Conservation (phyloP, 2,113 vertebrate genomes). For the Amphilophus citrinellus region DNA sequence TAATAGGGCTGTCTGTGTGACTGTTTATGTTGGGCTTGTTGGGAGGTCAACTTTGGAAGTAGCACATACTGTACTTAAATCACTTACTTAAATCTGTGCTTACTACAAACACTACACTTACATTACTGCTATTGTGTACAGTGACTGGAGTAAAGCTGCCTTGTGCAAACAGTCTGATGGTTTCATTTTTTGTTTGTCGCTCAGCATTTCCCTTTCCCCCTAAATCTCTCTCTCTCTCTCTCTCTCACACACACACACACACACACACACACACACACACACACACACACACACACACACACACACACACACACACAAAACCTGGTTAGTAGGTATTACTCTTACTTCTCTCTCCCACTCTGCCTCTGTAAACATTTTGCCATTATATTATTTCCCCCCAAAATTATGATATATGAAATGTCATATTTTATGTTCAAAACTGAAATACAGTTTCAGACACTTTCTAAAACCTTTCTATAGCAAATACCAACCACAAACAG, state of each 20-base stretch:
- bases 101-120: not conserved
- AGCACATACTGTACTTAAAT: not conserved
- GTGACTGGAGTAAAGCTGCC: too few relatives aligned
- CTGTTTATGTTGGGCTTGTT: too few relatives aligned
- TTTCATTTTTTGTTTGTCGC: too few relatives aligned
- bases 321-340: not conserved
- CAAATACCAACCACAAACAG: not conserved
- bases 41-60: not conserved
- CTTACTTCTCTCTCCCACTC: not conserved
- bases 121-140: not conserved
- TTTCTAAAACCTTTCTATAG: not conserved
- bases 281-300: too few relatives aligned
- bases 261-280: too few relatives aligned
- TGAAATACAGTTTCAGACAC: not conserved
- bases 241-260: too few relatives aligned
- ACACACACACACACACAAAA: too few relatives aligned
- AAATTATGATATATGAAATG: fast-evolving
- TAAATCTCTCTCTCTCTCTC: too few relatives aligned
- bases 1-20: too few relatives aligned
- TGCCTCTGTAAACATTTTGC: not conserved
- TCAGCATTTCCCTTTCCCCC: too few relatives aligned
- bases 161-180: too few relatives aligned
- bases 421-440: not conserved
- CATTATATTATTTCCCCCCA: not conserved
- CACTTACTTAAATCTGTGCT: not conserved